Conservation (phyloP, 2,797 vertebrate genomes). For the Betta splendens region DNA sequence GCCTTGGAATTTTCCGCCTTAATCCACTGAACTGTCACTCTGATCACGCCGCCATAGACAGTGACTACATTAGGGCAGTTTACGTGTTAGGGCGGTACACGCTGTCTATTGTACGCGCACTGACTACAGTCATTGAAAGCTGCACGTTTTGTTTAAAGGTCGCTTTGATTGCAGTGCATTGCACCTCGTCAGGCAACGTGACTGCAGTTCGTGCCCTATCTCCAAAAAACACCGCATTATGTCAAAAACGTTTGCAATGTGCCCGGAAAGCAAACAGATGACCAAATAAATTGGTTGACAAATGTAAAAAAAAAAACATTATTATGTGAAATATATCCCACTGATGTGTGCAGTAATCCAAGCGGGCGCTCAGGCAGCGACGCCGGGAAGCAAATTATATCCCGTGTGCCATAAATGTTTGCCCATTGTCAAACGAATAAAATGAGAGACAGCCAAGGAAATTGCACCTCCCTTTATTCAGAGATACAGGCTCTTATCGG, state of each 20-base stretch:
- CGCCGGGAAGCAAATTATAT: slow-evolving; percentile 52
- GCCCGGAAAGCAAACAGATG: slow-evolving; percentile 38
- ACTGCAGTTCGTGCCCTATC: not conserved
- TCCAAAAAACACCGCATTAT: not conserved
- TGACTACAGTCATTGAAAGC: not conserved
- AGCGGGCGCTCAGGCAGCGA: slow-evolving; percentile 42
- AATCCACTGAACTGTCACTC: slow-evolving; percentile 17
- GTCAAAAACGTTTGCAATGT: slow-evolving; percentile 7
- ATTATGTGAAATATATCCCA: slow-evolving; percentile 46
- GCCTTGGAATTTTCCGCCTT: slow-evolving; percentile 28
- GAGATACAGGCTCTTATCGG: slow-evolving; percentile 70
- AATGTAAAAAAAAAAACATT: slow-evolving; percentile 44
- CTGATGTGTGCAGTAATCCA: slow-evolving; percentile 55
- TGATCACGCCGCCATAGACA: slow-evolving; percentile 7
- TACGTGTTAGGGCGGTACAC: not conserved
- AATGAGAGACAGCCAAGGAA: slow-evolving; percentile 73
- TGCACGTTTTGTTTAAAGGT: not conserved
- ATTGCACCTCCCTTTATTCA: slow-evolving; percentile 55
- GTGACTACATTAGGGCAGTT: not conserved
- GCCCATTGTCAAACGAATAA: slow-evolving; percentile 73
- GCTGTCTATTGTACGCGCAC: not conserved
- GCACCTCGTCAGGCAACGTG: not conserved
- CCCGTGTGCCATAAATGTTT: slow-evolving; percentile 67
- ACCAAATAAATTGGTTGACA: slow-evolving; percentile 40
- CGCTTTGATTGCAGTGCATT: not conserved